Evolutionary conservation across 2,113 vertebrate genomes (phyloP), one percentile per base, ranked within the genome.

Genomic region (Bubo bubo): DNA sequence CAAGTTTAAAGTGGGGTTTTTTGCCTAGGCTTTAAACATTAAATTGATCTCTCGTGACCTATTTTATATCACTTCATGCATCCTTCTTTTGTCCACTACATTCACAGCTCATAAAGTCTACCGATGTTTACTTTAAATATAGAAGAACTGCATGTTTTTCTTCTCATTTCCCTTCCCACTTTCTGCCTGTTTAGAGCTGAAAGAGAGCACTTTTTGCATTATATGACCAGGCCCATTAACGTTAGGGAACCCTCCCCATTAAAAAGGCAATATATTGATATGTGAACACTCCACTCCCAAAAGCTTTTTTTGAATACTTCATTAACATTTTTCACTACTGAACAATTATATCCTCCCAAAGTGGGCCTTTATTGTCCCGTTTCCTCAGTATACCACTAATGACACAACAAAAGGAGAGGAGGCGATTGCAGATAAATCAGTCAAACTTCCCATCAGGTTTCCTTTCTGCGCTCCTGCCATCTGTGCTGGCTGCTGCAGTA

Each of bases 321-420:
- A 89, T 93, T 88, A 95, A 71, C 64, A 92, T 92, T 97, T 97
- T 92, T 94, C 76, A 88, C 64, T 17, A 9, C 27, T 72, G 83
- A 80, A 88, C 56, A 56, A 74, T 84, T 84, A 59, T 12, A 67
- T 8, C 39, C 52, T 90, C 73, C 66, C 60, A 68, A 79, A 82
- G 66, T 3, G 28, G 6, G 27, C 49, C 73, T 91, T 91, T 73
- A 87, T 64, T 41, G 79, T 75, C 71, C 76, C 6, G 2, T 66
- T 92, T 95, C 83, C 83, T 89, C 49, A 8, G 52, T 39, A 56
- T 32, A 86, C 64, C 72, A 45, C 74, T 87, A 85, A 79, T 4
- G 45, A 76, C 64, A 53, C 49, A 74, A 96, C 64, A 89, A 96
- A 90, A 87, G 79, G 41, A 70, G 37, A 86, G 62, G 43, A 88